These are phyloP conservation scores for Monopis laevigella DNA, from an alignment of 2,888 invertebrate species.

Conservation along the genomic window DNA sequence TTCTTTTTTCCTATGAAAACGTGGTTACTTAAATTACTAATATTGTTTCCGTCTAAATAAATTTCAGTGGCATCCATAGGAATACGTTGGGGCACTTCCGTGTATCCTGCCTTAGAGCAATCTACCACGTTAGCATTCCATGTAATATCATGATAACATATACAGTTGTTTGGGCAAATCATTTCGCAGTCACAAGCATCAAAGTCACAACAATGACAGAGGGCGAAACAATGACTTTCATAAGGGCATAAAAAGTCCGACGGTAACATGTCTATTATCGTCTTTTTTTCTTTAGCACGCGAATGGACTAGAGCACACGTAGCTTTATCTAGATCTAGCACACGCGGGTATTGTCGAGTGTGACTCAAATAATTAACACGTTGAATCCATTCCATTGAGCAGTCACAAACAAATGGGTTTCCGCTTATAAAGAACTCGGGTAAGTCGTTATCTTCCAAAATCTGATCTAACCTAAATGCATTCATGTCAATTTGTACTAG, in stretches of 20 bases:
- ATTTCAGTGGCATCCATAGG: slow-evolving; percentile 92
- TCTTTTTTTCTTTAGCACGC: slow-evolving; percentile 74
- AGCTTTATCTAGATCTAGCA: slow-evolving; percentile 81
- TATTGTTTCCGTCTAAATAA: slow-evolving; percentile 84
- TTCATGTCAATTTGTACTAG: slow-evolving; percentile 77
- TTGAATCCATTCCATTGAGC: slow-evolving; percentile 88
- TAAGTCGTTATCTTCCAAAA: slow-evolving; percentile 74
- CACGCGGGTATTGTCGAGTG: slow-evolving; percentile 78
- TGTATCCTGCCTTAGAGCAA: slow-evolving; percentile 79
- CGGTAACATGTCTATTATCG: slow-evolving; percentile 74
- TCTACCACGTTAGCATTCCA: slow-evolving; percentile 88
- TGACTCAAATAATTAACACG: slow-evolving; percentile 81
- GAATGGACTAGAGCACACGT: slow-evolving; percentile 78
- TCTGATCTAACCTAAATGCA: slow-evolving; percentile 74
- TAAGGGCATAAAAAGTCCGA: slow-evolving; percentile 85
- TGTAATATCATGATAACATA: slow-evolving; percentile 85
- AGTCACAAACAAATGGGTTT: slow-evolving; percentile 88
- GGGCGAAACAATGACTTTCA: slow-evolving; percentile 84
- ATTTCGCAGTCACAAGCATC: slow-evolving; percentile 92
- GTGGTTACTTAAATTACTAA: slow-evolving; percentile 81
- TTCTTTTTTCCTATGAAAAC: slow-evolving; percentile 88
- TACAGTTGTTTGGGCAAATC: slow-evolving; percentile 87
- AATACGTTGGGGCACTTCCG: slow-evolving; percentile 77
- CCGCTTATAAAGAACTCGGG: slow-evolving; percentile 84
- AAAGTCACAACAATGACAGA: slow-evolving; percentile 90